These are phyloP conservation scores for Nomada fabriciana DNA, from an alignment of 2,888 invertebrate genomes.

Conservation along the genomic window DNA sequence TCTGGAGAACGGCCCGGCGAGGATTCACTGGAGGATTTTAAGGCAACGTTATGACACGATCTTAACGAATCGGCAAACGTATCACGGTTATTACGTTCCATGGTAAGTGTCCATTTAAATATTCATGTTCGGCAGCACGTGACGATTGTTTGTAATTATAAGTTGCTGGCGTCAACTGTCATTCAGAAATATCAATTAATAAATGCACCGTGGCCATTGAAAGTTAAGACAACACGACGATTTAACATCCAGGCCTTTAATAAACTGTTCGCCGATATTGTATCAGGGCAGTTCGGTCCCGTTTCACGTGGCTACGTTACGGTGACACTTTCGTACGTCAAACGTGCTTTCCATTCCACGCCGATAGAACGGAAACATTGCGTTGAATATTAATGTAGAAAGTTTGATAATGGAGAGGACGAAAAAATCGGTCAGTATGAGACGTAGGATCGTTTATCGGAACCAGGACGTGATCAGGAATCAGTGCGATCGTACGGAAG, in stretches of 20 bases:
- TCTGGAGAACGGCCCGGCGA: slow-evolving; percentile 23
- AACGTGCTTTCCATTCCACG: background rate
- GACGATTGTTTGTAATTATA: no score
- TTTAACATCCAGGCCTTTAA: no score
- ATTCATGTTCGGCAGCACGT: no score
- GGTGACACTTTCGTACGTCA: background rate
- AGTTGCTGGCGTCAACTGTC: no score
- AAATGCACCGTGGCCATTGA: no score
- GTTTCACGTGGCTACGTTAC: background rate
- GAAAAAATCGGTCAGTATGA: slow-evolving; percentile 63
- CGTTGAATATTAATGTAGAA: slow-evolving; percentile 43
- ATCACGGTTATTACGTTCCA: slow-evolving; percentile 64
- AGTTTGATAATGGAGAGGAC: slow-evolving; percentile 12
- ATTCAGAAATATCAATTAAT: no score
- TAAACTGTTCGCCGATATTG: no score
- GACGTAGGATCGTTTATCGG: slow-evolving; percentile 49
- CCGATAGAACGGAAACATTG: slow-evolving; percentile 2
- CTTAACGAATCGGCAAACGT: slow-evolving; percentile 50
- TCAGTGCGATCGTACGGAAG: slow-evolving; percentile 58
- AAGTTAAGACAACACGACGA: no score
- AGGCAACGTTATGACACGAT: slow-evolving; percentile 68
- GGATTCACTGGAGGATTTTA: slow-evolving; percentile 45
- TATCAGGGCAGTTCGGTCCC: background rate
- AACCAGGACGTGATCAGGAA: slow-evolving; percentile 69
- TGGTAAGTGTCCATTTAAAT: slow-evolving; percentile 56